Conservation (phyloP, 2,888 invertebrate genomes). For the Hirudinaria manillensis region DNA sequence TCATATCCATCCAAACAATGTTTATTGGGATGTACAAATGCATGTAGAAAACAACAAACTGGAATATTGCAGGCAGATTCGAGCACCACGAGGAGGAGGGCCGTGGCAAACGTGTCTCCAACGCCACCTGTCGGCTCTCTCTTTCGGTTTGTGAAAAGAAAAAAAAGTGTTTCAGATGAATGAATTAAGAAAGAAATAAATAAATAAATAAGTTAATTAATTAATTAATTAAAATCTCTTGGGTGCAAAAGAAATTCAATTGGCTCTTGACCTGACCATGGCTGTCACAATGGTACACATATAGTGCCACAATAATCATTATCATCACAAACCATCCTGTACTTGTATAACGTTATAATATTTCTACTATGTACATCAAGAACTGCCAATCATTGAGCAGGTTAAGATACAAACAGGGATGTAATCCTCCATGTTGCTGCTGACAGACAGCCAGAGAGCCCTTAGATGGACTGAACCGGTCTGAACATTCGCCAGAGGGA, state of each 20-base stretch:
- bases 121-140: constrained; percentile 3
- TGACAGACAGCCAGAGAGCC: constrained; percentile 79
- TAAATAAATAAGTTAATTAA: too few species aligned
- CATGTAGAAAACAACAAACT: constrained; percentile 59
- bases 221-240: too few species aligned
- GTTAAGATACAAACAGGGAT: constrained; percentile 11
- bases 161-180: not conserved
- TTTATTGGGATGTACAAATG: not conserved
- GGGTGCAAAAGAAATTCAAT: too few species aligned
- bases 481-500: constrained; percentile 86
- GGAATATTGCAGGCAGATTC: constrained; percentile 87
- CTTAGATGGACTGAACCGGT: constrained; percentile 86
- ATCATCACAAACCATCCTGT: too few species aligned
- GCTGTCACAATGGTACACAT: too few species aligned
- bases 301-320: too few species aligned
- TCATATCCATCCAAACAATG: too few species aligned
- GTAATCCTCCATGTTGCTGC: constrained; percentile 58
- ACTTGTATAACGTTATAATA: too few species aligned
- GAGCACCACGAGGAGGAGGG: constrained; percentile 72
- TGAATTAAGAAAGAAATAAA: too few species aligned
- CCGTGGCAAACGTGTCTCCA: constrained; percentile 52
- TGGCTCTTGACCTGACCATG: too few species aligned
- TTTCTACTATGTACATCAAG: too few species aligned
- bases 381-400: too few species aligned
- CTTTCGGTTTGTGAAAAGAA: not conserved